These are phyloP conservation scores for Hemibagrus guttatus DNA, from an alignment of 2,797 vertebrate genomes.

Conservation along the genomic window DNA sequence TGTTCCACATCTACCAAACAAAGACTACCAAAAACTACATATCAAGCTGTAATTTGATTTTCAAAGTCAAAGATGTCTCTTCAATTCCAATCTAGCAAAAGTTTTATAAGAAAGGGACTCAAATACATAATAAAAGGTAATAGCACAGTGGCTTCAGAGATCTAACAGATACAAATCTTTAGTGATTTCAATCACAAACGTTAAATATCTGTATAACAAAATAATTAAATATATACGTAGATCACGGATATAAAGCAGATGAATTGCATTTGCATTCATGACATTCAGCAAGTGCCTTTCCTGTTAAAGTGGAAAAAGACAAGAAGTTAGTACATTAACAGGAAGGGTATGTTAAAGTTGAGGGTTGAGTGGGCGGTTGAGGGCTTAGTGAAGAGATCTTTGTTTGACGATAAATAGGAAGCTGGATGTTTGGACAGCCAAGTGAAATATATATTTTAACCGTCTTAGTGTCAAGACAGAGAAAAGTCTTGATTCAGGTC, in stretches of 20 bases:
- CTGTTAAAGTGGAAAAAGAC: not conserved
- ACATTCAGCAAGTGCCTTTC: not conserved
- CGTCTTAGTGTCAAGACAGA: not conserved
- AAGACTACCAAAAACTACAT: not conserved
- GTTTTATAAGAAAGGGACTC: too few species aligned
- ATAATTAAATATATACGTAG: not conserved
- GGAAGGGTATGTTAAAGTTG: not conserved
- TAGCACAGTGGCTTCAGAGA: not conserved
- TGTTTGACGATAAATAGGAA: not conserved
- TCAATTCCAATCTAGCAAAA: too few species aligned
- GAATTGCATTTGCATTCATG: not conserved
- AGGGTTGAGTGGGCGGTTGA: not conserved
- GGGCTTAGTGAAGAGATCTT: not conserved
- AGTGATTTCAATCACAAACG: not conserved
- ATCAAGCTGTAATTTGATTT: not conserved
- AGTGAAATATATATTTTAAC: not conserved
- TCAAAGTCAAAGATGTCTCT: too few species aligned
- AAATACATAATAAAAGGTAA: not conserved
- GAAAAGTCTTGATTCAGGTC: not conserved
- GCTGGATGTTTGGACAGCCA: not conserved
- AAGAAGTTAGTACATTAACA: not conserved
- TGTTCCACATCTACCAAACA: not conserved
- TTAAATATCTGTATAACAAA: not conserved
- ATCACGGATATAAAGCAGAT: too few species aligned
- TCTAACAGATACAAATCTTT: not conserved